These are phyloP conservation scores for Trichogramma dendrolimi DNA, from an alignment of 2,888 invertebrate species.

Conservation along the genomic window DNA sequence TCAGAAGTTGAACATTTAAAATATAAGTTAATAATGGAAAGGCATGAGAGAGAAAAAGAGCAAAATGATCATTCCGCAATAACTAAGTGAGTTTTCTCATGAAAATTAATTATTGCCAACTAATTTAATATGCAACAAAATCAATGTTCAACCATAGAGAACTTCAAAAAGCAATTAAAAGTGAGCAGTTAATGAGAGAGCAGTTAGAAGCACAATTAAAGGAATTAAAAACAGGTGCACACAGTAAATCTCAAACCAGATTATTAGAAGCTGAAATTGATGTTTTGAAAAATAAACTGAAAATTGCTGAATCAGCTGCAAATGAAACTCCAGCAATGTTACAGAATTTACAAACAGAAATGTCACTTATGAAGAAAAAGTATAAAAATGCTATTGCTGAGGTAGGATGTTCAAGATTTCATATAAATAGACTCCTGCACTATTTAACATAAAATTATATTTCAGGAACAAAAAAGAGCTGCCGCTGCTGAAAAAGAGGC, in stretches of 20 bases:
- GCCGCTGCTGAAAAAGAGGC: conserved; percentile 70
- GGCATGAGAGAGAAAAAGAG: conserved; percentile 78
- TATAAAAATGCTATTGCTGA: conserved; percentile 67
- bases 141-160: conserved; percentile 57
- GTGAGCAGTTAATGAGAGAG: conserved; percentile 72
- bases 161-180: conserved; percentile 69
- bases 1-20: conserved; percentile 65
- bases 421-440: not conserved
- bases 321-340: conserved; percentile 62
- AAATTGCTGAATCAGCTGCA: conserved; percentile 62
- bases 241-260: conserved; percentile 49
- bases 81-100: conserved; percentile 58
- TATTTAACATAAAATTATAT: conserved; percentile 3
- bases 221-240: conserved; percentile 54
- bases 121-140: not conserved
- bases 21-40: conserved; percentile 70
- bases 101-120: conserved; percentile 1
- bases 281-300: conserved; percentile 61
- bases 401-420: conserved; percentile 44
- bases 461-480: conserved; percentile 67
- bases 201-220: conserved; percentile 65
- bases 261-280: conserved; percentile 64
- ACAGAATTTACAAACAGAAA: conserved; percentile 68
- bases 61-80: conserved; percentile 72
- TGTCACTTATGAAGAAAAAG: conserved; percentile 69